These are phyloP conservation scores for Petrocephalus microphthalmus DNA, from an alignment of 2,113 vertebrate species.

Conservation along the genomic window DNA sequence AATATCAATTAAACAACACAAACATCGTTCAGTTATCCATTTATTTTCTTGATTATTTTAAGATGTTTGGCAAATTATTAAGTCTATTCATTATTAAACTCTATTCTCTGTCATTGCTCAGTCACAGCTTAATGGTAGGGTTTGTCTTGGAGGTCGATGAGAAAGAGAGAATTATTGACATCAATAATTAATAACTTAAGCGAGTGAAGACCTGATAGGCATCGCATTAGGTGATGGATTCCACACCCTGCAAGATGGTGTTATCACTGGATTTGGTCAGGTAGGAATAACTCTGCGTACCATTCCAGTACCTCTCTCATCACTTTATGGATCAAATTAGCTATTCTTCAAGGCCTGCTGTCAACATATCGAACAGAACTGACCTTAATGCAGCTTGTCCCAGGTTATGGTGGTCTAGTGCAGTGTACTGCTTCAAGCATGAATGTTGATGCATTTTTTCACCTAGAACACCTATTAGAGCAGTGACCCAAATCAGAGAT, in stretches of 20 bases:
- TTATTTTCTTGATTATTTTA: neutral
- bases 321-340: neutral
- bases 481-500: no score
- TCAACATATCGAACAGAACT: neutral
- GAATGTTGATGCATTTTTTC: no score
- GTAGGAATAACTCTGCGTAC: neutral
- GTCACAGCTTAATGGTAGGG: neutral
- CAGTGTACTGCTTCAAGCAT: neutral
- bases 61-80: neutral
- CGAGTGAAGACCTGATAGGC: neutral
- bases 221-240: neutral
- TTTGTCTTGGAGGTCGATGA: neutral
- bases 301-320: neutral
- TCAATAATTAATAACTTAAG: neutral
- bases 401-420: neutral
- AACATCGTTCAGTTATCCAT: neutral
- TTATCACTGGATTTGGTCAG: neutral
- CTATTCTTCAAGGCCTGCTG: neutral
- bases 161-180: neutral
- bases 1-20: neutral
- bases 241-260: neutral
- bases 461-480: no score
- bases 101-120: neutral
- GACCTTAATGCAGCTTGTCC: neutral
- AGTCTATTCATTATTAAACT: neutral